Percentiles rank a stretch among this genome's conserved stretches.
These are phyloP conservation scores for Spinus pinus DNA, from an alignment of 2,797 vertebrate species.

Conservation along the genomic window DNA sequence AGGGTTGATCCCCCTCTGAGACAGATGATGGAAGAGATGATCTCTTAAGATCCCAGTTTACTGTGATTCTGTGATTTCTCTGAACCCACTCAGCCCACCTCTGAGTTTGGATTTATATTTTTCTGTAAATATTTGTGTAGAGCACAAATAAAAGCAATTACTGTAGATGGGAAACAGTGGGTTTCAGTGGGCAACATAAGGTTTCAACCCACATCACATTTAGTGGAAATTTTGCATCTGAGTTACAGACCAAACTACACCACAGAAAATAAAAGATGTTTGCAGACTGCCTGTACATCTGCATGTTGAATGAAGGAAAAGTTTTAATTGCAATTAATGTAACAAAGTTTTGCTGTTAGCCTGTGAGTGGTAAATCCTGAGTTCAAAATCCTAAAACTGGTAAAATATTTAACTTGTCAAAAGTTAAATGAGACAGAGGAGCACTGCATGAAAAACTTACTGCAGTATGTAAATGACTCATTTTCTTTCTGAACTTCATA, in stretches of 20 bases:
- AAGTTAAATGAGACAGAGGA: neutral
- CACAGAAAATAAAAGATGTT: neutral
- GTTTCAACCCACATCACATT: neutral
- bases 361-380: neutral
- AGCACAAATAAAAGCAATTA: neutral
- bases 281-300: neutral
- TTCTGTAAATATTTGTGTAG: neutral
- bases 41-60: neutral
- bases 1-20: neutral
- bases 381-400: neutral
- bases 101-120: neutral
- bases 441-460: neutral
- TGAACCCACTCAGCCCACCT: neutral
- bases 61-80: neutral
- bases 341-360: neutral
- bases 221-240: conserved; percentile 7
- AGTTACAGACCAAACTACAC: neutral
- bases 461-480: neutral
- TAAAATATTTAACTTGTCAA: neutral
- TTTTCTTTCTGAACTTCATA: neutral
- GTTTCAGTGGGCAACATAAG: neutral
- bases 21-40: neutral
- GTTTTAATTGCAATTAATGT: neutral
- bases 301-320: neutral
- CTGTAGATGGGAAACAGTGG: neutral